Evolutionary conservation across 2,797 vertebrate genomes (phyloP), one percentile per base, ranked within the genome.

Genomic region (Picus viridis): DNA sequence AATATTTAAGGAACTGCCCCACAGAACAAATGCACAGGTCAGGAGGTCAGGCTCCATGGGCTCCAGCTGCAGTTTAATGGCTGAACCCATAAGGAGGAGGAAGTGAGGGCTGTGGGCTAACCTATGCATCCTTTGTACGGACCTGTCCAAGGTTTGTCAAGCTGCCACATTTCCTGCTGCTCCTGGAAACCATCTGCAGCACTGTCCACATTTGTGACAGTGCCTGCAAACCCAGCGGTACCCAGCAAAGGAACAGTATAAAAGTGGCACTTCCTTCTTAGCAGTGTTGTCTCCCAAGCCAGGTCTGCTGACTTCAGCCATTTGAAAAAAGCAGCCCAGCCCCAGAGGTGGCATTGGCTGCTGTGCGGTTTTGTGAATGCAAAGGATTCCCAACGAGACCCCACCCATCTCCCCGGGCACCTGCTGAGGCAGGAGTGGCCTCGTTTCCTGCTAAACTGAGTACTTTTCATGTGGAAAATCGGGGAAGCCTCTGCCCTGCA

Each of bases 261-360:
- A 29, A 91, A 88, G 64, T 20, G 54, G 41, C 12, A 16, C 63
- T 53, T 73, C 36, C 30, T 69, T 41, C 32, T 69, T 68, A 58
- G 53, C 82, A 75, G 49, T 49, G 94, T 54, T 89, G 18, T 18
- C 45, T 59, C 56, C 83, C 30, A 43, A 84, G 75, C 41, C 62
- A n/a, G 41, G 53, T 86, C 41, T 94, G 67, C 92, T 90, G 86
- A 81, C 69, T 80, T 82, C 20, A 74, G 36, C 62, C 64, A 84
- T 84, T 47, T 53, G 41, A 45, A 49, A 61, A 88, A 89, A 29
- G 9, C 53, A 56, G 2, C 63, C 27, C 34, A 27, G 18, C n/a
- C 68, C n/a, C 24, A 20, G 54, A 72, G 45, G 53, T 22, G 39
- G 51, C 49, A 18, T 91, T 83, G 77, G 7, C 41, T 87, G 45